Evolutionary conservation across 1,140 invertebrate species (phyloP).

Genomic region (Drosophila pallidifrons): DNA sequence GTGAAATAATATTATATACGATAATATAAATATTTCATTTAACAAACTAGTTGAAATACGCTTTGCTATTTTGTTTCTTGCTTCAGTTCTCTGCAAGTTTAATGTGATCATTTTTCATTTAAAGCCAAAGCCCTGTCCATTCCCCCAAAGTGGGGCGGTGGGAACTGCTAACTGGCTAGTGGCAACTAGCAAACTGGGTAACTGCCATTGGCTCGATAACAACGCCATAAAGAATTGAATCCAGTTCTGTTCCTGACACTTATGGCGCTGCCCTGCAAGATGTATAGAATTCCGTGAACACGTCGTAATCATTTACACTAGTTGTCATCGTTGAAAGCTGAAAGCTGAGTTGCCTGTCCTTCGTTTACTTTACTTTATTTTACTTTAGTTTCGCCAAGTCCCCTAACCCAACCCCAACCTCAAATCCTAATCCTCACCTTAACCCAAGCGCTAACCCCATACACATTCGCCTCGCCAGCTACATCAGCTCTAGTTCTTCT

Average conservation of each 20-base stretch:
- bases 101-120: conserved; percentile 74
- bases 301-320: conserved; percentile 79
- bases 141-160: conserved; percentile 9
- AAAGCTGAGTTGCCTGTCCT: conserved; percentile 35
- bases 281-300: conserved; percentile 57
- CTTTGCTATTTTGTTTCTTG: conserved; percentile 42
- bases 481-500: conserved; percentile 31
- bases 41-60: conserved; percentile 14
- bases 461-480: not conserved
- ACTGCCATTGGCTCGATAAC: conserved; percentile 65
- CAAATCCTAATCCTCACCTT: not conserved
- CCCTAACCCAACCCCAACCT: not conserved
- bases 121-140: conserved; percentile 37
- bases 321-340: conserved; percentile 76
- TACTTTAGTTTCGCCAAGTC: conserved; percentile 16
- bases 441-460: not conserved
- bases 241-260: conserved; percentile 73
- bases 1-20: conserved; percentile 14
- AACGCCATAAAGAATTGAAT: conserved; percentile 77
- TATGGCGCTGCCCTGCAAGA: conserved; percentile 58
- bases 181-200: not conserved
- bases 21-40: conserved; percentile 23
- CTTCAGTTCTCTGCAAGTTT: conserved; percentile 51
- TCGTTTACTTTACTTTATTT: conserved; percentile 32
- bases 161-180: not conserved